phyloP scores from a whole-genome alignment of 2,797 vertebrate genomes.

The Xenentodon cancila region DNA sequence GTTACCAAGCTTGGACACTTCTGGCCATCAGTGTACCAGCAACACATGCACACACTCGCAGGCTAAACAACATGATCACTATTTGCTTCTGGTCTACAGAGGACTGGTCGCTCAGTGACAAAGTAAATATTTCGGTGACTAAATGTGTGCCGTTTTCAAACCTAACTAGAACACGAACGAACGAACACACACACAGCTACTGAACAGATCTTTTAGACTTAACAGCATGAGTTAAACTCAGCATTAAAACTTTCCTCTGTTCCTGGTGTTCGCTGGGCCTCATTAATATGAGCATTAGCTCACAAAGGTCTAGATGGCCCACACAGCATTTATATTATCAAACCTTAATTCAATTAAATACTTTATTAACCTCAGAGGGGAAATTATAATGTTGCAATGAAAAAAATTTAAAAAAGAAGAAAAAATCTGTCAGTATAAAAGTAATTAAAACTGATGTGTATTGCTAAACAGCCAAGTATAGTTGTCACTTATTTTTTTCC shows the following conservation, averaged over 20 bases:
- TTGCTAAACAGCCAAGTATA: too few species aligned
- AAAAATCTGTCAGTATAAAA: too few species aligned
- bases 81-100: slow-evolving; percentile 39
- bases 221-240: slow-evolving; percentile 26
- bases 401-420: too few species aligned
- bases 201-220: slow-evolving; percentile 34
- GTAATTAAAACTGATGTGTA: too few species aligned
- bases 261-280: slow-evolving; percentile 12
- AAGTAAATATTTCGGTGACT: slow-evolving; percentile 51
- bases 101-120: slow-evolving; percentile 46
- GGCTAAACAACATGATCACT: slow-evolving; percentile 40
- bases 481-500: too few species aligned
- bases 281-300: slow-evolving; percentile 29
- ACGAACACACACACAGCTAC: slow-evolving; percentile 33
- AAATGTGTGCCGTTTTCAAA: slow-evolving; percentile 18
- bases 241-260: slow-evolving; percentile 19
- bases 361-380: too few species aligned
- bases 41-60: slow-evolving; percentile 17
- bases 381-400: too few species aligned
- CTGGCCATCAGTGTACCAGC: slow-evolving; percentile 34
- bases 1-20: slow-evolving; percentile 54
- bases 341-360: too few species aligned
- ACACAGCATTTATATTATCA: slow-evolving; percentile 8
- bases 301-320: slow-evolving; percentile 20
- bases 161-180: slow-evolving; percentile 32